Conservation (phyloP, 2,113 vertebrate species). For the Baryphthengus martii region DNA sequence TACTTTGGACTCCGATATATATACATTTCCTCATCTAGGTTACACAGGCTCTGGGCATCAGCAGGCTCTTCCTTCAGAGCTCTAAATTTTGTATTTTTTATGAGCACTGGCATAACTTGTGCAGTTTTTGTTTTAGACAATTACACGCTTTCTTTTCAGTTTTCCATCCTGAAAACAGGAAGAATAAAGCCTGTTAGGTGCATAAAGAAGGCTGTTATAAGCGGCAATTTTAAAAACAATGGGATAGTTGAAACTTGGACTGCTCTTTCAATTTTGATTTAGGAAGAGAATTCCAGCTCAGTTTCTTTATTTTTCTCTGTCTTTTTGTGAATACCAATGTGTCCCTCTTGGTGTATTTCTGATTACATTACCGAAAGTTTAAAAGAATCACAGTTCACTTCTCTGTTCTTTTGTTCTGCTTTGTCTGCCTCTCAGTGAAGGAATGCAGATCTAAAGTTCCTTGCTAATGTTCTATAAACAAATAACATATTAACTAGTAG, state of each 20-base stretch:
- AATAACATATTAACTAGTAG: neutral
- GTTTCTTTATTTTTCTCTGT: neutral
- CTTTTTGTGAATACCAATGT: neutral
- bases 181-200: neutral
- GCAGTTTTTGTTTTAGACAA: neutral
- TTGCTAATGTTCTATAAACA: neutral
- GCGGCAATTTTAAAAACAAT: neutral
- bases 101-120: neutral
- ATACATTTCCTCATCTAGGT: neutral
- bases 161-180: neutral
- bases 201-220: neutral
- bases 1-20: neutral
- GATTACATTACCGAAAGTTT: neutral
- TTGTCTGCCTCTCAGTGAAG: neutral
- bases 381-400: neutral
- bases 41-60: neutral
- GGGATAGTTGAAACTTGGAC: neutral
- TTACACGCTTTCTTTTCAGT: neutral
- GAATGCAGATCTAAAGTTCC: neutral
- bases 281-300: neutral
- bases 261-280: neutral
- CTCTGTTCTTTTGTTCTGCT: neutral
- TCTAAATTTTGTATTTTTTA: neutral
- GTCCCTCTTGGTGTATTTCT: neutral
- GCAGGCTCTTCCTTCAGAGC: neutral